Conservation (phyloP, 2,113 vertebrate species). For the Alexandromys fortis region DNA sequence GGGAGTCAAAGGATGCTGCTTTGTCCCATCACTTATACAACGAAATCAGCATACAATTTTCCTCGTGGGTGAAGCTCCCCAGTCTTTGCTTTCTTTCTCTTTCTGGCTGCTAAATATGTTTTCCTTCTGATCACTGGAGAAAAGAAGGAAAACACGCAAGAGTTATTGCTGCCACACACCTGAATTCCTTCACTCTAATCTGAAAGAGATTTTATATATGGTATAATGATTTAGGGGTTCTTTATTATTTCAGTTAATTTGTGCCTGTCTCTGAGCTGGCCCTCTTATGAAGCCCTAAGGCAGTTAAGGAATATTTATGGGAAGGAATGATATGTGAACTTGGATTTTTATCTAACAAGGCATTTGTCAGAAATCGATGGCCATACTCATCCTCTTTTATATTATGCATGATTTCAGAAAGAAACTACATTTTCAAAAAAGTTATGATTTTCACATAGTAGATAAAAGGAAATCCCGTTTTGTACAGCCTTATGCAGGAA, state of each 20-base stretch:
- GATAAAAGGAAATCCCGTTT: neutral
- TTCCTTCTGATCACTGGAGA: neutral
- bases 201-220: neutral
- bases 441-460: neutral
- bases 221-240: neutral
- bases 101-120: neutral
- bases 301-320: neutral
- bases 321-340: neutral
- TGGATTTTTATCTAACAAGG: neutral
- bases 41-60: neutral
- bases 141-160: neutral
- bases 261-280: neutral
- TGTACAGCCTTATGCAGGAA: neutral
- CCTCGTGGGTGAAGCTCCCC: neutral
- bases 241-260: neutral
- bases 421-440: neutral
- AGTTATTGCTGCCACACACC: neutral
- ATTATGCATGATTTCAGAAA: neutral
- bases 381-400: neutral
- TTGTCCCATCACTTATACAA: neutral
- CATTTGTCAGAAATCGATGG: neutral
- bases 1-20: neutral
- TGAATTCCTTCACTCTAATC: neutral
- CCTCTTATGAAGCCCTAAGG: neutral
- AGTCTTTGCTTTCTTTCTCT: neutral